These are phyloP conservation scores for Hylyphantes graminicola DNA, from an alignment of 1,140 invertebrate species.

Conservation along the genomic window DNA sequence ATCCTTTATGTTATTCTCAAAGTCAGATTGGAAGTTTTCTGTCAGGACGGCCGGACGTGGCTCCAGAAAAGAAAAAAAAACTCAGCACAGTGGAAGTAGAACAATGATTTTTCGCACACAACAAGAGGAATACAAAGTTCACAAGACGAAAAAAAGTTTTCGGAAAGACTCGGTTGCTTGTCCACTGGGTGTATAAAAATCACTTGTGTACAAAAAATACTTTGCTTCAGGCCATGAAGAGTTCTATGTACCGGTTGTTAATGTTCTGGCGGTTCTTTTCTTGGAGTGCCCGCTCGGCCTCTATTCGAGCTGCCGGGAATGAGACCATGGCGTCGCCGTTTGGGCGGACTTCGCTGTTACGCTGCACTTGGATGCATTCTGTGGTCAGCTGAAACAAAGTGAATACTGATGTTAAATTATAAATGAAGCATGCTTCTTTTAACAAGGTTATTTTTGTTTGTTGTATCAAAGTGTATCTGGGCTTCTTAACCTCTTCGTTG, in stretches of 20 bases:
- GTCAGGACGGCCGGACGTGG: too few relatives aligned
- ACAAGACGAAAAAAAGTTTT: constrained; percentile 26
- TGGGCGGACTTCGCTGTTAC: constrained; percentile 69
- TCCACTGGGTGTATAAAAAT: constrained; percentile 44
- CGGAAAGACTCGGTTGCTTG: constrained; percentile 43
- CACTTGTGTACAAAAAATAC: constrained; percentile 35
- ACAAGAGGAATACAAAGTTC: constrained; percentile 21
- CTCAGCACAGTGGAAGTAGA: constrained; percentile 22
- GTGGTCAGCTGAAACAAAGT: constrained; percentile 68
- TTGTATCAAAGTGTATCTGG: too few relatives aligned
- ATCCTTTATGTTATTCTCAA: neutral
- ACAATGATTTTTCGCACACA: constrained; percentile 35
- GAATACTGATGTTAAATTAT: neutral
- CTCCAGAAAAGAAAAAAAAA: too few relatives aligned
- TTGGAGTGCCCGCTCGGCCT: constrained; percentile 73
- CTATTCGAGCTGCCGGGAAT: constrained; percentile 69
- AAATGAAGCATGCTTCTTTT: too few relatives aligned
- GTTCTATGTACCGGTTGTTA: constrained; percentile 73
- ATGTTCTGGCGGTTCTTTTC: constrained; percentile 72
- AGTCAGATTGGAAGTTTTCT: too few relatives aligned
- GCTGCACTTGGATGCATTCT: constrained; percentile 73
- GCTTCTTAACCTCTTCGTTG: too few relatives aligned
- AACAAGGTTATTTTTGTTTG: too few relatives aligned
- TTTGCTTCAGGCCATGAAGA: constrained; percentile 68
- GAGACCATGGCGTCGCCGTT: constrained; percentile 72